Evolutionary conservation across 2,888 invertebrate species (phyloP), one percentile per base, ranked within the genome.

Genomic region (Dynastes hyllus): DNA sequence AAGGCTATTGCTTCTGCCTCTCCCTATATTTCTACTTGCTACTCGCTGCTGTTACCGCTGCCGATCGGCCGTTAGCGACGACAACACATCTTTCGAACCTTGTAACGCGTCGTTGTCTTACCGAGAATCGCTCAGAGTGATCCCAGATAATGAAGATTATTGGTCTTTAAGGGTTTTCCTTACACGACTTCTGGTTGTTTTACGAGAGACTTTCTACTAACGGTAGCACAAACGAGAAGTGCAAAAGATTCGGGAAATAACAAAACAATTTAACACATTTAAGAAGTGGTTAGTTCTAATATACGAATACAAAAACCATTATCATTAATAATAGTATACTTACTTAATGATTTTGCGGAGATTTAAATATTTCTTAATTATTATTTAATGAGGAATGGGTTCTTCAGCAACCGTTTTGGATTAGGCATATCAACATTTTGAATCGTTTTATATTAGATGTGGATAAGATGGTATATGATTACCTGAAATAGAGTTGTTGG

Each of bases 11-110:
- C 69, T 69, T 50, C 69, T 69, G 69, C 51, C 16, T 27, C 51
- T 51, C n/a, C 45, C 22, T 58, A 58, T 58, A 58, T 58, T 22
- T 58, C 55, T 53, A 22, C 13, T 69, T 51, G 69, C 51, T 51
- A 69, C 53, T 29, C 37, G 66, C 66, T 67, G 40, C 66, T 40
- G 45, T 22, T 13, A 22, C 40, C 40, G 51, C 51, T 61, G 73
- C 70, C 80, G 80, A 71, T 82, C 78, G 78, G 63, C 78, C 78
- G 81, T 80, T 80, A 80, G 79, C 80, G 80, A 40, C 51, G 29
- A 69, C 22, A 27, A 29, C 73, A 75, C 40, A 37, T 61, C 61
- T 61, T 75, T 61, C 45, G 61, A 45, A 37, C 27, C 50, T 55
- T 61, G 45, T 75, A 55, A 55, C 13, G 61, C 45, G 73, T 61